Percentiles rank a stretch among this genome's conserved stretches.
These are phyloP conservation scores for Pseudomyrmex pallidus DNA, from an alignment of 1,140 invertebrate species.

Conservation along the genomic window DNA sequence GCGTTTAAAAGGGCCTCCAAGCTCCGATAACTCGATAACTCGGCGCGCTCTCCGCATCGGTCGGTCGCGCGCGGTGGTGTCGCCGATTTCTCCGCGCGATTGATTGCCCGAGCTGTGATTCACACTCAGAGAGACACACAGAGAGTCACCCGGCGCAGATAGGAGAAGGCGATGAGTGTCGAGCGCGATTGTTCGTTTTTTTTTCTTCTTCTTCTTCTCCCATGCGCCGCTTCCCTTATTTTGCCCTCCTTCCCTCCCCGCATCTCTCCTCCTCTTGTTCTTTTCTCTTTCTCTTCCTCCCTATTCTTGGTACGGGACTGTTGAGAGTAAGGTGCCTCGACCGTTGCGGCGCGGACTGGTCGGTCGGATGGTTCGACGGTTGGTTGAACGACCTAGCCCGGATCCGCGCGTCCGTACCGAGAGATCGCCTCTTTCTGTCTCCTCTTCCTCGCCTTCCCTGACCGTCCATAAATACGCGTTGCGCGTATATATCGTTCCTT, in stretches of 20 bases:
- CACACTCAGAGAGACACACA: conserved; percentile 57
- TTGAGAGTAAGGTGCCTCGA: conserved; percentile 74
- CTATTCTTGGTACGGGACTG: conserved; percentile 61
- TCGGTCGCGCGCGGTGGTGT: no score
- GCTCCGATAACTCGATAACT: conserved; percentile 22
- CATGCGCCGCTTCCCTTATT: conserved; percentile 3
- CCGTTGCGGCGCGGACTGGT: conserved; percentile 70
- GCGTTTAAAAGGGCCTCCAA: conserved; percentile 46
- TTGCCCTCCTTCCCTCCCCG: conserved; percentile 1
- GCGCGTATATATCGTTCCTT: conserved; percentile 61
- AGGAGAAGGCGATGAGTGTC: conserved; percentile 53
- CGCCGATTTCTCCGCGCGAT: conserved; percentile 70
- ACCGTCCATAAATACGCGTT: conserved; percentile 70
- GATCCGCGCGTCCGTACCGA: conserved; percentile 75
- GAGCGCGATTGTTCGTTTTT: conserved; percentile 31
- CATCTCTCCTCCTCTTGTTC: conserved; percentile 11
- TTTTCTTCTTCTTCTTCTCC: neutral
- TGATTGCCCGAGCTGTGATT: conserved; percentile 56
- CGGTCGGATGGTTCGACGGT: conserved; percentile 71
- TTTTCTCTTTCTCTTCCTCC: conserved; percentile 9
- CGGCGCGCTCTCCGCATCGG: no score
- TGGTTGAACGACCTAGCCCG: conserved; percentile 78
- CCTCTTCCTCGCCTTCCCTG: conserved; percentile 55
- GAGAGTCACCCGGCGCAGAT: conserved; percentile 56
- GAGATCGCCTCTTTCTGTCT: conserved; percentile 71